Evolutionary conservation across 1,140 invertebrate species (phyloP).

Genomic region (Musca vetustissima): DNA sequence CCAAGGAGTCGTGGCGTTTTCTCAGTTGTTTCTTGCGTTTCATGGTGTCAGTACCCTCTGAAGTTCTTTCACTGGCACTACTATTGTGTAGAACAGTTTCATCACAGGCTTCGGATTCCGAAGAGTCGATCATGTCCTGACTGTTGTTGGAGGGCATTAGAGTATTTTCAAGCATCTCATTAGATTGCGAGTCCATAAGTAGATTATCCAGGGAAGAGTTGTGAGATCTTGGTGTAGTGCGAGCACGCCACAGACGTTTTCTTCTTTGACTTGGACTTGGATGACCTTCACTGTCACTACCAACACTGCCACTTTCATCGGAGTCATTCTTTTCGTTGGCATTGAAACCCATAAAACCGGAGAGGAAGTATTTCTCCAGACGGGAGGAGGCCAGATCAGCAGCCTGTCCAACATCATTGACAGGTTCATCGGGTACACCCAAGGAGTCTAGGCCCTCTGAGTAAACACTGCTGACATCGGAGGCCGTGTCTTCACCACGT

Average conservation of each 20-base stretch:
- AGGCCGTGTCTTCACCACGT: constrained; percentile 71
- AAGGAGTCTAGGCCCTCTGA: constrained; percentile 78
- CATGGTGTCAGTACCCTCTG: constrained; percentile 68
- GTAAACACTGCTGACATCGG: constrained; percentile 85
- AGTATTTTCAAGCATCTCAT: constrained; percentile 58
- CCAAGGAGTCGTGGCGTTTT: constrained; percentile 61
- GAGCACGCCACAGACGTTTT: constrained; percentile 74
- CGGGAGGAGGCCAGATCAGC: constrained; percentile 77
- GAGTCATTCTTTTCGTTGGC: constrained; percentile 68
- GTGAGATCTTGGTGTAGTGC: constrained; percentile 77
- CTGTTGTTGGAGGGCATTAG: constrained; percentile 52
- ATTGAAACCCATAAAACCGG: constrained; percentile 80
- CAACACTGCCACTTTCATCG: constrained; percentile 81
- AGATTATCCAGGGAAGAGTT: constrained; percentile 79
- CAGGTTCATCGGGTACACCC: constrained; percentile 59
- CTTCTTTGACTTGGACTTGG: constrained; percentile 83
- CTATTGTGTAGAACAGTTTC: constrained; percentile 65
- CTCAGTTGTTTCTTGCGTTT: constrained; percentile 77
- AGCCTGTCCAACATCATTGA: constrained; percentile 60
- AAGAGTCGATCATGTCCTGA: constrained; percentile 61
- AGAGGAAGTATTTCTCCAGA: constrained; percentile 87
- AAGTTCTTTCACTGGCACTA: constrained; percentile 60
- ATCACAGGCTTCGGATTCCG: constrained; percentile 77
- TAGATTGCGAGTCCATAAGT: constrained; percentile 57
- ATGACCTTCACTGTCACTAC: constrained; percentile 80